Percentiles rank a stretch among this genome's conserved stretches.
phyloP scores from a whole-genome alignment of 1,140 invertebrate genomes.

The Drosophila funebris region DNA sequence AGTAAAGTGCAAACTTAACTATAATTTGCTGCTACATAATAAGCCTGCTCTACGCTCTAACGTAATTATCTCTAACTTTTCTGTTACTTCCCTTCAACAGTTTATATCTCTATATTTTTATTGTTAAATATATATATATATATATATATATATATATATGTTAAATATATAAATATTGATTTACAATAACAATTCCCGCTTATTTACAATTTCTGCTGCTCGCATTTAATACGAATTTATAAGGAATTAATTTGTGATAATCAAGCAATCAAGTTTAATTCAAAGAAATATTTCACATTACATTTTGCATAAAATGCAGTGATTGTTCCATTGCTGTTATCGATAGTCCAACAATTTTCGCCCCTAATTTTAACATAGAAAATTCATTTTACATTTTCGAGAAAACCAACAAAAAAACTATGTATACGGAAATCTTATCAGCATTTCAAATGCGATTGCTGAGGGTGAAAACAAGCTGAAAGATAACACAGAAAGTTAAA shows the following conservation, averaged over 20 bases:
- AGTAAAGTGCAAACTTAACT: too few species aligned
- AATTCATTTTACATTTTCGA: slow-evolving; percentile 18
- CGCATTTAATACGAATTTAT: not conserved
- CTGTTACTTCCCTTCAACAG: too few species aligned
- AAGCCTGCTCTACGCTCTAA: too few species aligned
- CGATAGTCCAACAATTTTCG: not conserved
- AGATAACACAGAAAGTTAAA: slow-evolving; percentile 25
- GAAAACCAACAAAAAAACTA: not conserved
- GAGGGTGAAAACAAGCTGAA: not conserved
- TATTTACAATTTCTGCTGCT: not conserved
- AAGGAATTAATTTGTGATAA: not conserved
- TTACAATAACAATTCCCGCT: not conserved
- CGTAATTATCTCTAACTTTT: too few species aligned
- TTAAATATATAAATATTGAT: too few species aligned
- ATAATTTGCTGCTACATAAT: too few species aligned
- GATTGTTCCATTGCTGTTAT: slow-evolving; percentile 6
- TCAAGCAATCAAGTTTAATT: not conserved
- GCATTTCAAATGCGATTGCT: not conserved
- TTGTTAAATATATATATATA: too few species aligned
- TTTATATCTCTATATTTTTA: too few species aligned
- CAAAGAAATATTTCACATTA: not conserved
- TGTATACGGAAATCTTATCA: slow-evolving; percentile 13
- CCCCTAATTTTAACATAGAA: slow-evolving; percentile 14
- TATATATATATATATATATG: too few species aligned
- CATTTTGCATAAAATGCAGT: slow-evolving; percentile 11